phyloP scores from a whole-genome alignment of 2,797 vertebrate species.

The Rhinoraja longicauda region DNA sequence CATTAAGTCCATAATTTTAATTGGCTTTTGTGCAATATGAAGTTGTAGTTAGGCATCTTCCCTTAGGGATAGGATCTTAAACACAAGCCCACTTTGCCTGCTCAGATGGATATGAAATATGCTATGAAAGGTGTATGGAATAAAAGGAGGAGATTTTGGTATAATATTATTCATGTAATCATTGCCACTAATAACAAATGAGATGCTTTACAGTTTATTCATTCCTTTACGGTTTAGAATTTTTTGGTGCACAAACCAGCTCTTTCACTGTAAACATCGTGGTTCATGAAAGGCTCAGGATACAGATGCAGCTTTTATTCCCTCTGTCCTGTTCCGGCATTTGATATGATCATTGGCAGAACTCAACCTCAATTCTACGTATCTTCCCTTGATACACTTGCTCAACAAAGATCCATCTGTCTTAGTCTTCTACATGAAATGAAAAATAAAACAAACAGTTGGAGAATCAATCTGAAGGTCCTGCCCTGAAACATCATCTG shows the following conservation, averaged over 20 bases:
- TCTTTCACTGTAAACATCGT: not conserved
- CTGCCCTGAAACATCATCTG: no score
- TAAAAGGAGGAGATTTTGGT: not conserved
- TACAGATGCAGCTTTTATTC: not conserved
- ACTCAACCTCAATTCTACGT: not conserved
- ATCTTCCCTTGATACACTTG: not conserved
- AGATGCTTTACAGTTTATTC: not conserved
- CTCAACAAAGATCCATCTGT: not conserved
- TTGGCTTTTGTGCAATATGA: not conserved
- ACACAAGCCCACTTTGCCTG: not conserved
- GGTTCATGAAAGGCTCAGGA: not conserved
- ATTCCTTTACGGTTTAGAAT: not conserved
- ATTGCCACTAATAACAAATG: not conserved
- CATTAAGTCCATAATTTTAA: conserved; percentile 15
- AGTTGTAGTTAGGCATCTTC: not conserved
- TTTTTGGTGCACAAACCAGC: not conserved
- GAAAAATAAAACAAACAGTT: no score
- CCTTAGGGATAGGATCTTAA: not conserved
- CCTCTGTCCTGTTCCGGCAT: not conserved
- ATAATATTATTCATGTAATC: not conserved
- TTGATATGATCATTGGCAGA: not conserved
- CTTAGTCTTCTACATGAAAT: not conserved
- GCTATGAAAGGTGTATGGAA: not conserved
- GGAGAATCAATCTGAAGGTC: no score
- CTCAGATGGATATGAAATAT: not conserved